Evolutionary conservation across 2,888 invertebrate genomes (phyloP), one percentile per base, ranked within the genome.

Genomic region (Campopleginae sp.): DNA sequence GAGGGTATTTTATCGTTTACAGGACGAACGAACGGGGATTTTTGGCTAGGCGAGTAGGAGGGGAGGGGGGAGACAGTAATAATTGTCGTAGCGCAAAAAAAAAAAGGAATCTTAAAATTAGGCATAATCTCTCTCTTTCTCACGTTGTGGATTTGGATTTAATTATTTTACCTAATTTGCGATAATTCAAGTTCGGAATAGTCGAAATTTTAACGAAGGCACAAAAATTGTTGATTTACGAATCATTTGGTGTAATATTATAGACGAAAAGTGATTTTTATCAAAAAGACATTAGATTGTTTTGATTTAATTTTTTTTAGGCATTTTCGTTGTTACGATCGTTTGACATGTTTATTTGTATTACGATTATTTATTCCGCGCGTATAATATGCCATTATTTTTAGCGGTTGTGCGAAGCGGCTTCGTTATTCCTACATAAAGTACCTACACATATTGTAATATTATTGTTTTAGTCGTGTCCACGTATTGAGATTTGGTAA

Each of bases 31-130:
- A 75, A 63, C 5, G 2, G 54, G 54, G 54, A 23, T 4, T 48
- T 46, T 51, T 17, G 46, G 8, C 65, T 48, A 46, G 17, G 8
- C 80, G 58, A 61, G 10, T 63, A 51, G 54, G 42, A 5, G 27
- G 38, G 19, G 6, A 44, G 23, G 14, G n/a, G 51, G 19, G 54
- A 31, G 19, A 31, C 31, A 74, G 81, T 80, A 84, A 86, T 84
- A 58, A 84, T 88, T 86, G 89, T 88, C 88, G 86, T 88, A 88
- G 88, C 88, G 87, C 88, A 86, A 87, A n/a, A n/a, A n/a, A n/a
- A n/a, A n/a, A n/a, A n/a, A 83, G 46, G 78, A 87, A 72, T 70
- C 46, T 51, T 87, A 88, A 71, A 61, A 71, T 86, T 84, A 86
- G 86, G 87, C 81, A 68, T 72, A 83, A 77, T 84, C 51, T 74